Evolutionary conservation across 2,113 vertebrate species (phyloP), one percentile per base, ranked within the genome.

Genomic region (Gorsachius goisagi): DNA sequence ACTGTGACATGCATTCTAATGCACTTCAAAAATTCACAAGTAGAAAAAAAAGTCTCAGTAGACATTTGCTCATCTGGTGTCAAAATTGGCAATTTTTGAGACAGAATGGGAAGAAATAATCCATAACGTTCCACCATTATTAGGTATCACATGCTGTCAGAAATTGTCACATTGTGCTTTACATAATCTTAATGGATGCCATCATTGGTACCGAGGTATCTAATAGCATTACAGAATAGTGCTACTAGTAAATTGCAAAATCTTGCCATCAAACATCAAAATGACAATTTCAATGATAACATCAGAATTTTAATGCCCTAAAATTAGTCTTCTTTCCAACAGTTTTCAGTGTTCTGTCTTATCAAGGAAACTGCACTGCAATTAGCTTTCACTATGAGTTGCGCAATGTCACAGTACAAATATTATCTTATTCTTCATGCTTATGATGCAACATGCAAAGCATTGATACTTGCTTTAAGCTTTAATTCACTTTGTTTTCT

Each of bases 361-460:
- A 79, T 45, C 75, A 91, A 88, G 60, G 68, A 81, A 97, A 83
- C 89, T 95, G 94, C 77, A 87, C n/a, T 13, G 30, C 91, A 96
- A 90, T 97, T 97, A 97, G 90, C 95, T 96, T 95, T 97, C 85
- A n/a, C 68, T 69, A 4, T 28, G 30, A 89, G 85, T 76, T 35
- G 68, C 32, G 39, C 44, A 68, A 49, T 84, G 79, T 96, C 68
- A 41, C 35, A 44, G 83, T 56, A 49, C 91, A 93, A 93, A 83
- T 26, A 50, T 20, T 73, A 49, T 35, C 67, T 73, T 79, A 77
- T 71, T 27, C 53, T 89, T 93, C 82, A 23, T 17, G 55, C 37
- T 80, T 68, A 72, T 3, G 5, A 27, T 84, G 24, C 59, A 56
- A 76, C 2, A 2, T 90, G 76, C 55, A 33, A 37, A 41, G 85